Evolutionary conservation across 2,888 invertebrate species (phyloP).

Genomic region (Amblyjoppa proteus): DNA sequence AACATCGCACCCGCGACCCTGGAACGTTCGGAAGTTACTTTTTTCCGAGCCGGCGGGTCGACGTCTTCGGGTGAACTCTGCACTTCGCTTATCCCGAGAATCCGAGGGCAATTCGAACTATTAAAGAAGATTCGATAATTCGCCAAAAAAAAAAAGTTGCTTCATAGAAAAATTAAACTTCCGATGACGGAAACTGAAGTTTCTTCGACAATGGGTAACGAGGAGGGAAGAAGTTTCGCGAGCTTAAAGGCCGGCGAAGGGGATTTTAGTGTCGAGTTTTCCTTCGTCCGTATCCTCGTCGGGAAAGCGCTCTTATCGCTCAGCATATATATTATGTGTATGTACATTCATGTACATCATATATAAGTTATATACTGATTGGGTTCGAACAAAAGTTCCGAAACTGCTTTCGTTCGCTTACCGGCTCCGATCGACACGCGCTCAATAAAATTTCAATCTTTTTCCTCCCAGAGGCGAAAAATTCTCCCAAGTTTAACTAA

Average conservation of each 20-base stretch:
- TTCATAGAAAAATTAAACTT: conserved; percentile 31
- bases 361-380: not conserved
- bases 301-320: conserved; percentile 14
- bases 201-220: conserved; percentile 2
- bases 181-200: not conserved
- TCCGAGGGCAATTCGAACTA: conserved; percentile 1
- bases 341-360: not conserved
- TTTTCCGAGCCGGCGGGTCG: conserved; percentile 3
- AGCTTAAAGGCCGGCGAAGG: conserved; percentile 1
- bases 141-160: conserved; percentile 3
- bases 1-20: not conserved
- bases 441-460: not conserved
- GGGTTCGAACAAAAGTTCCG: not conserved
- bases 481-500: not conserved
- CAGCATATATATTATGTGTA: not conserved
- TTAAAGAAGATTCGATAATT: conserved; percentile 29
- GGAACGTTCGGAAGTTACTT: not conserved
- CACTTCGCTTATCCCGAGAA: conserved; percentile 2
- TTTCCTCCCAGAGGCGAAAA: not conserved
- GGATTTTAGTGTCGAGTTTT: conserved; percentile 14
- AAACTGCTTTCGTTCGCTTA: conserved; percentile 9
- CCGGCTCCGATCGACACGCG: not conserved
- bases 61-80: conserved; percentile 19
- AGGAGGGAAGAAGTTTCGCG: conserved; percentile 6
- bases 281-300: not conserved